Evolutionary conservation across 2,113 vertebrate species (phyloP).

Genomic region (Osmerus mordax): DNA sequence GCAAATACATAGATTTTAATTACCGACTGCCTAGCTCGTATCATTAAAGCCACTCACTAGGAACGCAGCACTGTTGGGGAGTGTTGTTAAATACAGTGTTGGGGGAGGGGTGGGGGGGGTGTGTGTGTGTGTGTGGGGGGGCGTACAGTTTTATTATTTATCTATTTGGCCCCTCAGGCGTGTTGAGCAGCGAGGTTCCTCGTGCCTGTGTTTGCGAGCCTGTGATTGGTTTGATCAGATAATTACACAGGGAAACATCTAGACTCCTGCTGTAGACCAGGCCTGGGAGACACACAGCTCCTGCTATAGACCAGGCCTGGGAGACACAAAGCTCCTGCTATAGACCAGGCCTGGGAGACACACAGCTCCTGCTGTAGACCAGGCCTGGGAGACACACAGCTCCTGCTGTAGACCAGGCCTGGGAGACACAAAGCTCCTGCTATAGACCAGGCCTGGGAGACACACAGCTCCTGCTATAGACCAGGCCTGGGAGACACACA

Average conservation of each 20-base stretch:
- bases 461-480: too few species aligned
- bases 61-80: constrained; percentile 29
- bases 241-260: not conserved
- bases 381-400: too few species aligned
- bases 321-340: too few species aligned
- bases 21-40: constrained; percentile 41
- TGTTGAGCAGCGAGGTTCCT: constrained; percentile 25
- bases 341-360: too few species aligned
- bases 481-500: too few species aligned
- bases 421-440: too few species aligned
- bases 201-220: constrained; percentile 44
- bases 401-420: too few species aligned
- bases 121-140: constrained; percentile 16
- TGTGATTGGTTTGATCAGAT: not conserved
- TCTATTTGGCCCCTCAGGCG: constrained; percentile 30
- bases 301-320: not conserved
- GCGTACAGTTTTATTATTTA: constrained; percentile 32
- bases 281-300: not conserved
- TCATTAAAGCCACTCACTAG: constrained; percentile 47
- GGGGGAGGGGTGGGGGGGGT: constrained; percentile 4
- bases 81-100: constrained; percentile 26
- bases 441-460: too few species aligned
- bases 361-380: too few species aligned
- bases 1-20: constrained; percentile 44
- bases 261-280: not conserved